Conservation (phyloP, 35 echinoderm and acorn worm species). For the Heliocidaris tuberculata region DNA sequence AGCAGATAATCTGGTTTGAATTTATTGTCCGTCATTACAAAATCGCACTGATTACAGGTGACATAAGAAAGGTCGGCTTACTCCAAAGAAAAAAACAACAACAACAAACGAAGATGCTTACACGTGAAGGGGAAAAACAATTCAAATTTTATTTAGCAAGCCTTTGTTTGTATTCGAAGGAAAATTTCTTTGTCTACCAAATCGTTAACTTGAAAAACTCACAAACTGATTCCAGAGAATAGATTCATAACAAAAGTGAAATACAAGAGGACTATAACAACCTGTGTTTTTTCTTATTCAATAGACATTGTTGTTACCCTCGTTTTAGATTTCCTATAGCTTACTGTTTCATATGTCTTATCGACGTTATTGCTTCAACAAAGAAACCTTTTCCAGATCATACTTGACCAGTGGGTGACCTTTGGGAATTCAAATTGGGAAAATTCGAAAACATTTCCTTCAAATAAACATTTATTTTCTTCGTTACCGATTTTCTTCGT, state of each 20-base stretch:
- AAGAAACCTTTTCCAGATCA: background rate
- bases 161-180: background rate
- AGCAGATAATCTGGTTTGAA: too few relatives aligned
- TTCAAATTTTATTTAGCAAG: background rate
- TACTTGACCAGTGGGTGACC: conserved; percentile 20
- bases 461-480: conserved; percentile 15
- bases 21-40: too few relatives aligned
- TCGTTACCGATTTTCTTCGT: background rate
- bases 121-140: background rate
- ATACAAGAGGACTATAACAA: background rate
- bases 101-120: background rate
- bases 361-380: background rate
- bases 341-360: background rate
- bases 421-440: background rate
- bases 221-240: background rate
- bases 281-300: background rate
- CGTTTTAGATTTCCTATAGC: background rate
- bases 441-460: conserved; percentile 12
- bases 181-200: background rate
- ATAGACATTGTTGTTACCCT: background rate
- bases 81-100: background rate
- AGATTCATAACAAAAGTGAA: background rate
- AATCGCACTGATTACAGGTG: too few relatives aligned
- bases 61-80: too few relatives aligned
- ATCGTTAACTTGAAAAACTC: background rate